Conservation (phyloP, 2,113 vertebrate species). For the Rhinogobius similis region DNA sequence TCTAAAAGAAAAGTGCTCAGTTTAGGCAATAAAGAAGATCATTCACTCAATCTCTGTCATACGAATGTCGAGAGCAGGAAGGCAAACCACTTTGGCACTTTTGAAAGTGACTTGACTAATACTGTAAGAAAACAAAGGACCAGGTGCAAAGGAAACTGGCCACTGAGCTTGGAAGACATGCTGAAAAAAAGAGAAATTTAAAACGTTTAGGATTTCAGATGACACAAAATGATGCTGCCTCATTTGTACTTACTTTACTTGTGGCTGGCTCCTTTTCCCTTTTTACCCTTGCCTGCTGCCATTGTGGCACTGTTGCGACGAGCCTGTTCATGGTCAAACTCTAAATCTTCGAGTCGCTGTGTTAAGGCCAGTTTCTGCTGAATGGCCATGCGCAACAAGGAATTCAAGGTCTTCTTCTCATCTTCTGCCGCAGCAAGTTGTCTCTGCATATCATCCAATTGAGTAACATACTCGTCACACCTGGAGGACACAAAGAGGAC, state of each 20-base stretch:
- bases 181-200: slow-evolving; percentile 58
- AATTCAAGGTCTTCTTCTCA: slow-evolving; percentile 82
- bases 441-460: slow-evolving; percentile 81
- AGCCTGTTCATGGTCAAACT: slow-evolving; percentile 90
- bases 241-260: slow-evolving; percentile 85
- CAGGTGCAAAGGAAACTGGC: slow-evolving; percentile 26
- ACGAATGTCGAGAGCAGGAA: slow-evolving; percentile 8
- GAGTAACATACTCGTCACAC: slow-evolving; percentile 80
- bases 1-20: slow-evolving; percentile 63
- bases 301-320: slow-evolving; percentile 81
- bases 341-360: slow-evolving; percentile 78
- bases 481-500: slow-evolving; percentile 39
- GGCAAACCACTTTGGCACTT: slow-evolving; percentile 42
- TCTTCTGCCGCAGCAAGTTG: slow-evolving; percentile 78
- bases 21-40: slow-evolving; percentile 38
- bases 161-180: slow-evolving; percentile 57
- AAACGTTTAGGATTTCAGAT: slow-evolving; percentile 6
- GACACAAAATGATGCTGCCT: background rate
- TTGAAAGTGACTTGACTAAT: slow-evolving; percentile 45
- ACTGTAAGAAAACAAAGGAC: slow-evolving; percentile 32
- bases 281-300: slow-evolving; percentile 77
- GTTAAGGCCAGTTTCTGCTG: slow-evolving; percentile 81
- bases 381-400: slow-evolving; percentile 79
- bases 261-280: slow-evolving; percentile 83
- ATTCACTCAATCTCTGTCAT: slow-evolving; percentile 12